Conservation (phyloP, 1,140 invertebrate genomes). For the Pteromalus puparum region DNA sequence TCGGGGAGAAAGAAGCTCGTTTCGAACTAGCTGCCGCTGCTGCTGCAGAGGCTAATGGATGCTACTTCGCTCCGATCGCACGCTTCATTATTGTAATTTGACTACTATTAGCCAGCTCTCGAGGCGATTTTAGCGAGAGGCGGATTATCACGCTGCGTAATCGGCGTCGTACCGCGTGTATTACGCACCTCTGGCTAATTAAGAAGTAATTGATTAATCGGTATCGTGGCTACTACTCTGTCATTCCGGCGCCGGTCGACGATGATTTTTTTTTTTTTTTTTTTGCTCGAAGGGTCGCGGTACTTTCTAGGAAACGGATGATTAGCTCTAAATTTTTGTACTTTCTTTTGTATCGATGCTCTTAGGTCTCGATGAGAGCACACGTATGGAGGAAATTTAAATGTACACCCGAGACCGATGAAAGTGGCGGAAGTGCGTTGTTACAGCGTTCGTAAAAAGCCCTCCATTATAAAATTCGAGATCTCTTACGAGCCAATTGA, state of each 20-base stretch:
- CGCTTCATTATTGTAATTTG: conserved; percentile 71
- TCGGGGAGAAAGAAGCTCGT: not conserved
- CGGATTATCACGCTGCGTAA: conserved; percentile 59
- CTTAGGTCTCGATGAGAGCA: no score
- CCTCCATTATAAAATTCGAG: no score
- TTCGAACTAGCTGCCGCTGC: not conserved
- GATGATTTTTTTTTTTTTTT: conserved; percentile 7
- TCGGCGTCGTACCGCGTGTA: conserved; percentile 16
- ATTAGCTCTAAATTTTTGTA: not conserved
- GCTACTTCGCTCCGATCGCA: conserved; percentile 61
- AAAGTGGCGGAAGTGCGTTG: not conserved
- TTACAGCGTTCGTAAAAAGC: no score
- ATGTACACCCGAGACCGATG: not conserved
- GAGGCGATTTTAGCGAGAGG: conserved; percentile 40
- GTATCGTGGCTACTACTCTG: not conserved
- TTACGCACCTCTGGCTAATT: conserved; percentile 31
- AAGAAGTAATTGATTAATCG: conserved; percentile 36
- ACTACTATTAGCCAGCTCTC: conserved; percentile 60
- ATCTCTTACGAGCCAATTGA: no score
- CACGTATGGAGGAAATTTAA: not conserved
- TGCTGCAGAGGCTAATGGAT: conserved; percentile 63
- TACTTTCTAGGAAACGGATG: conserved; percentile 9
- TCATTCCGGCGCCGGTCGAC: not conserved
- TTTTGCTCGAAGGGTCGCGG: not conserved
- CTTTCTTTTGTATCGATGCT: not conserved